Evolutionary conservation across 1,140 invertebrate genomes (phyloP), one percentile per base, ranked within the genome.

Genomic region (Saccostrea glomerata): DNA sequence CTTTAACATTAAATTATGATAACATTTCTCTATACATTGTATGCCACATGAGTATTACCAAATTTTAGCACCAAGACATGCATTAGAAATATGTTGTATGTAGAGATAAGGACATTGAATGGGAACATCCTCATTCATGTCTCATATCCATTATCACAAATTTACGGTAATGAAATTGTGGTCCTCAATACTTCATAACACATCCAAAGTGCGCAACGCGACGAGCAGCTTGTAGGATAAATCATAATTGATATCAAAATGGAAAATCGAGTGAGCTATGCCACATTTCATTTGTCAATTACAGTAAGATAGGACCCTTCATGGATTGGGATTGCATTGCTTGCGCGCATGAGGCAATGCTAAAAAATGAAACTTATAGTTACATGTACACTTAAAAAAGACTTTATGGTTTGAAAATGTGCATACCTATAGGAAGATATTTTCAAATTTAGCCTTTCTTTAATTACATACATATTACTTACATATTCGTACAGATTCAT

Each of bases 81-180:
- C 25, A 77, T 36, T 36, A 30, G 15, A 25, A 25, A 4, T 25
- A 30, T 12, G 4, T 77, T 12, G 70, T 77, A 36, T 77, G 23
- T 36, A 36, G 23, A 25, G 23, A 36, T 30, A 77, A 77, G 30
- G 23, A 77, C 30, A 77, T 77, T 77, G 25, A 25, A 25, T 12
- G 4, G 70, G 7, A 36, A 23, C 25, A 25, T 77, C 70, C 25
- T 77, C 70, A 25, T 36, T 77, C 70, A 77, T 4, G 13, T 77
- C 70, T 36, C 13, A 77, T 77, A 36, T 30, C 70, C 70, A 77
- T 77, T 77, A 77, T 30, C 70, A 13, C 25, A 77, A 36, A 77
- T 25, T 77, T 77, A 77, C 70, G 70, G 30, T 77, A 77, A 77
- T 77, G 70, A 77, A 25, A 77, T 77, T 77, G 70, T 77, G 30